Evolutionary conservation across 2,888 invertebrate species (phyloP), one percentile per base, ranked within the genome.

Genomic region (Drosophila paranaensis): DNA sequence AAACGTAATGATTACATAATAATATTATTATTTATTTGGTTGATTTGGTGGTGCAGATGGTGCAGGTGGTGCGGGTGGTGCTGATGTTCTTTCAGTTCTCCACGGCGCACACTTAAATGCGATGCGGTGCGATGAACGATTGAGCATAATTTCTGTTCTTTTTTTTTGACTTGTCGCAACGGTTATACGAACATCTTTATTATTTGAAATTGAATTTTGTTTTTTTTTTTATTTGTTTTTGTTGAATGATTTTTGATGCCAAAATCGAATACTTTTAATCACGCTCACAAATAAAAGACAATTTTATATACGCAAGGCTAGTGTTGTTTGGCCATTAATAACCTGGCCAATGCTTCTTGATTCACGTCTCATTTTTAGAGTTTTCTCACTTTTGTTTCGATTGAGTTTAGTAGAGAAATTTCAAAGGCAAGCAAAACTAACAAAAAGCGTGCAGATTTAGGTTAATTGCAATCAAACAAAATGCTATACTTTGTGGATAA

Each of bases 291-390:
- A n/a, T 48, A n/a, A 14, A 27, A 48, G 13, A 46, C 13, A 48
- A 20, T 35, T 40, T 42, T 37, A 48, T 16, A 48, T 61, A 55
- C 50, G 60, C 14, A 53, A 20, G 42, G 13, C 11, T 11, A 33
- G n/a, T 25, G 1, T 30, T 35, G 50, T 50, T 50, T 33, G 33
- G 50, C 50, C 16, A 20, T 35, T 33, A 13, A 3, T 10, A 50
- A 8, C 33, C 50, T 50, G 16, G 16, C 27, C 16, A 48, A 33
- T 33, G 13, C 46, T 48, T 39, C 42, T 42, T 39, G 5, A 27
- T 50, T 39, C 39, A 48, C n/a, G 57, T 30, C 86, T 85, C 86
- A 66, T 82, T 81, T 71, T 14, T 53, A 66, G 78, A 81, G 84
- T 65, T 77, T 83, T 87, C 57, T 35, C 58, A 50, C 33, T 33